Conservation (phyloP, 2,888 invertebrate genomes). For the Lottia scabra region DNA sequence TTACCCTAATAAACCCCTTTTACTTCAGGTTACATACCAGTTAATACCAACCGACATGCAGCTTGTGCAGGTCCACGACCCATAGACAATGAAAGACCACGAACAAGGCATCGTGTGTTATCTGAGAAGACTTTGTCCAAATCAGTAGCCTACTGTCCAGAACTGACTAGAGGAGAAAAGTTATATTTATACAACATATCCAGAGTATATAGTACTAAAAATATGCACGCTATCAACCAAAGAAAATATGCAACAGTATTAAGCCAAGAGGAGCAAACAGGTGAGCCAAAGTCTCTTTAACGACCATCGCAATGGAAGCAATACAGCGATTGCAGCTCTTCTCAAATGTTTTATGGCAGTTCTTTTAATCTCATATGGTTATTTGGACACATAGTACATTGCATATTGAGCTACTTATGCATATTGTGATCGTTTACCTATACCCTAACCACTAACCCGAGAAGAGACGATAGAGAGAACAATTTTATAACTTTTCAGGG, state of each 20-base stretch:
- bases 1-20: background rate
- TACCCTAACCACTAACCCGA: too few species aligned
- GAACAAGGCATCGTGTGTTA: background rate
- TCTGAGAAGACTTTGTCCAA: background rate
- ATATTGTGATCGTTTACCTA: too few species aligned
- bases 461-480: too few species aligned
- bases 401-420: too few species aligned
- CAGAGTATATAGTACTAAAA: conserved; percentile 49
- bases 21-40: background rate
- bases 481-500: background rate
- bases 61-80: background rate
- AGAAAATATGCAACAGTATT: conserved; percentile 51
- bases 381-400: too few species aligned
- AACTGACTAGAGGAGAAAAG: conserved; percentile 45
- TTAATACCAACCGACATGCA: background rate
- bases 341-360: too few species aligned
- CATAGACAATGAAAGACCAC: background rate
- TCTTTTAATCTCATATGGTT: too few species aligned
- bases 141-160: conserved; percentile 27
- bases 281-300: conserved; percentile 24
- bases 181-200: conserved; percentile 54
- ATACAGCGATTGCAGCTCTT: too few species aligned
- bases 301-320: too few species aligned
- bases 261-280: conserved; percentile 45
- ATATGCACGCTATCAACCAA: conserved; percentile 50